Evolutionary conservation across 2,113 vertebrate species (phyloP), one percentile per base, ranked within the genome.

Genomic region (Benthochromis sp.): DNA sequence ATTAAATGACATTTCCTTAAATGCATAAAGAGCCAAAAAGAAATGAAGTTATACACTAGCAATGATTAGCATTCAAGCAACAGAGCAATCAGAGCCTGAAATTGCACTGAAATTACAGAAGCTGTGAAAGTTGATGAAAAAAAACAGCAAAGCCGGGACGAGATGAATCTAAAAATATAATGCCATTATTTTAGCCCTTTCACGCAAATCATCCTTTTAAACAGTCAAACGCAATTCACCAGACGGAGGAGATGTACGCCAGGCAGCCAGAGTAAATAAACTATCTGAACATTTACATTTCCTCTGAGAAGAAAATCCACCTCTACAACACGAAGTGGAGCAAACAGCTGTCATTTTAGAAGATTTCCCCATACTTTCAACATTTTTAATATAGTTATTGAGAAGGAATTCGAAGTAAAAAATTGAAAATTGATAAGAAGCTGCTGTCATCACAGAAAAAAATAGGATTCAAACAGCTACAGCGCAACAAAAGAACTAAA

Each of bases 61-160:
- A 90, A 91, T 90, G 94, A 96, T 96, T 95, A 95, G 90, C 91
- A 93, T 96, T 95, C 88, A 92, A 88, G 91, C 88, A 93, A 90
- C 90, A 93, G 92, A 91, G 93, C 94, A 96, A 96, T 96, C 94
- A 95, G 84, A 94, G 90, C 81, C 91, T 94, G 91, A 95, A 96
- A 96, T 97, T 97, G 95, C 94, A 91, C 66, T 91, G 90, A 96
- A 95, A 95, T 96, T 95, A 96, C 92, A 93, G 90, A 90, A 86
- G 93, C 90, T 94, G 81, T 89, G 93, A 95, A 93, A 91, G 91
- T 91, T 90, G 90, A 92, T 92, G 91, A 94, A 86, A 91, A 66
- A 93, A 93, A 90, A 92, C 83, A 85, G 87, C 92, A 92, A 91
- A 82, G 66, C 82, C 78, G 29, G 78, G 85, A 85, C 13, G 27